Evolutionary conservation across 1,140 invertebrate species (phyloP), one percentile per base, ranked within the genome.

Genomic region (Oedothorax gibbosus): DNA sequence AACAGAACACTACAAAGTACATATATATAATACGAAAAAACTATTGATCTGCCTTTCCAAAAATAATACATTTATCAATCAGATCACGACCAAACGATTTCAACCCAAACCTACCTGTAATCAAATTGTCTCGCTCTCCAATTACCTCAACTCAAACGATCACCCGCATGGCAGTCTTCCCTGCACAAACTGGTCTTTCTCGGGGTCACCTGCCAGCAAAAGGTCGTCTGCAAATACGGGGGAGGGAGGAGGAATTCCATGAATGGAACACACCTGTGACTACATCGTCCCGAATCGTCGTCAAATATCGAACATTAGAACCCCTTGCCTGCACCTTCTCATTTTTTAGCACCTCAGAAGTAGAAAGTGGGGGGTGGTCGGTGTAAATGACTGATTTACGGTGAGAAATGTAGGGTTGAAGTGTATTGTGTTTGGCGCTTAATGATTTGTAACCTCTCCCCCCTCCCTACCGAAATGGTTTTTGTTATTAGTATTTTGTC

Each of bases 251-350:
- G 56, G 18, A 49, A 35, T 14, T 14, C 12, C 12, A 7, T 53
- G 64, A 68, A 50, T 71, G 20, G 8, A 66, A 7, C 54, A 65
- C 80, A 82, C 80, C 80, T 82, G 80, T 69, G 80, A 53, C 68
- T 51, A 71, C 18, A 82, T 73, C 56, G 69, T 72, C 80, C 72
- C 80, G 68, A 62, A 73, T 49, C 50, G 65, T 64, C 35, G 15
- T 10, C 57, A 53, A 53, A 8, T n/a, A 73, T 82, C 57, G 68
- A 72, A 65, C 57, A n/a, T 64, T 64, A 57, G 15, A 49, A 54
- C 35, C 49, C 57, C 15, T 62, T 73, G 68, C 9, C 35, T 15
- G 21, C 69, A 49, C 14, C 15, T 3, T 4, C 15, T 9, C 21
- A n/a, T 82, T 82, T 73, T 82, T 82, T 73, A 35, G 50, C 69